These are phyloP conservation scores for Stegodyphus mimosarum DNA, from an alignment of 1,140 invertebrate species.

Conservation along the genomic window DNA sequence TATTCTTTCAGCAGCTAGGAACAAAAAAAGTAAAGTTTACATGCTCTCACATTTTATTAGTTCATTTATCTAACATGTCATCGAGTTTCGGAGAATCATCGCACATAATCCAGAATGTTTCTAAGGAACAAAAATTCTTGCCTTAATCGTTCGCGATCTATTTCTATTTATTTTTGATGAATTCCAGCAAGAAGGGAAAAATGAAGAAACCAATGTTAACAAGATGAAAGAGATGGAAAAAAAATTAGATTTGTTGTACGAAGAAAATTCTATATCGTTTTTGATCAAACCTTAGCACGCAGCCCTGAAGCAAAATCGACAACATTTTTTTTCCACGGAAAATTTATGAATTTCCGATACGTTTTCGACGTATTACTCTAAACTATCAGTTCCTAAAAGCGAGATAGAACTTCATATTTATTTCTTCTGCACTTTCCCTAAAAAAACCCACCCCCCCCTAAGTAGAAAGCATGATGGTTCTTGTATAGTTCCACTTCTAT, in stretches of 20 bases:
- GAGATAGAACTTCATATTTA: conserved; percentile 10
- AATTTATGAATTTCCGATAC: background rate
- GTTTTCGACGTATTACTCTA: conserved; percentile 16
- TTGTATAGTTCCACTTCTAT: background rate
- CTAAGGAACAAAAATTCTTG: background rate
- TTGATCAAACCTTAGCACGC: conserved; percentile 9
- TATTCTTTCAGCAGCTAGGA: too few relatives aligned
- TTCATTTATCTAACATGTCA: too few relatives aligned
- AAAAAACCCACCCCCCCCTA: background rate
- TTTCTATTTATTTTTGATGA: background rate
- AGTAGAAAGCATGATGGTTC: background rate
- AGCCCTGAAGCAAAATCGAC: background rate
- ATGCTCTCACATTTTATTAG: too few relatives aligned
- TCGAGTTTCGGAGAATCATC: too few relatives aligned
- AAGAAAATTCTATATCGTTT: background rate
- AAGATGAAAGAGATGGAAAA: background rate
- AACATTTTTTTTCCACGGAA: too few relatives aligned
- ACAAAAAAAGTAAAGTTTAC: too few relatives aligned
- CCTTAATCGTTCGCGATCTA: conserved; percentile 12
- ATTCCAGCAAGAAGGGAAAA: background rate
- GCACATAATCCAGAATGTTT: background rate
- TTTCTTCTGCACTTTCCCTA: background rate
- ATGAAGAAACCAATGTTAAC: background rate
- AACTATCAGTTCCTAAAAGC: conserved; percentile 34
- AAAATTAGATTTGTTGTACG: too few relatives aligned